Percentiles rank a stretch among this genome's conserved stretches.
phyloP scores from a whole-genome alignment of 2,113 vertebrate species.

The Cepphus grylle region DNA sequence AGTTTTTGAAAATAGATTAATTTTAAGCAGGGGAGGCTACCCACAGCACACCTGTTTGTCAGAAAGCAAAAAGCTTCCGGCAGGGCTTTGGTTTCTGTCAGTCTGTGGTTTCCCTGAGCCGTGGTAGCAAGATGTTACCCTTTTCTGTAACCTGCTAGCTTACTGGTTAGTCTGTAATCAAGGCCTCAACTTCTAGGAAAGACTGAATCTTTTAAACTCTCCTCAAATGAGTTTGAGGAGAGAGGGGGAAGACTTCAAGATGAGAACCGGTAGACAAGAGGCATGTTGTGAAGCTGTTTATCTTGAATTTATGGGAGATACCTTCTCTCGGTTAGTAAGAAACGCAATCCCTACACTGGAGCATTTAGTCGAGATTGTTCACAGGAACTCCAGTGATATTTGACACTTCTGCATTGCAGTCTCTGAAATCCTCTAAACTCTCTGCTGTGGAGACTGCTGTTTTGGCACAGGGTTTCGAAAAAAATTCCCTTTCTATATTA shows the following conservation, averaged over 20 bases:
- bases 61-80: not conserved
- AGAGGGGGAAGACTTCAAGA: not conserved
- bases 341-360: not conserved
- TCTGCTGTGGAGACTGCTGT: not conserved
- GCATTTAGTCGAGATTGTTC: not conserved
- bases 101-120: not conserved
- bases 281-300: not conserved
- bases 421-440: not conserved
- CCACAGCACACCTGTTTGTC: not conserved
- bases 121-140: fast-evolving
- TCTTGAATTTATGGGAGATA: not conserved
- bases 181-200: not conserved
- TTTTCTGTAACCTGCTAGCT: not conserved
- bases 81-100: not conserved
- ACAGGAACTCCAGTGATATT: not conserved
- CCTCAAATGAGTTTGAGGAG: not conserved
- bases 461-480: not conserved
- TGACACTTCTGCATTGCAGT: not conserved
- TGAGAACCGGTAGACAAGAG: not conserved
- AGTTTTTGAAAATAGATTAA: not conserved
- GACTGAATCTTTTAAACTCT: not conserved
- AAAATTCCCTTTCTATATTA: not conserved
- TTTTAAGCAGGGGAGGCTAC: not conserved
- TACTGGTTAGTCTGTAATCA: not conserved
- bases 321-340: not conserved